Evolutionary conservation across 2,797 vertebrate species (phyloP), one percentile per base, ranked within the genome.

Genomic region (Tapera naevia): DNA sequence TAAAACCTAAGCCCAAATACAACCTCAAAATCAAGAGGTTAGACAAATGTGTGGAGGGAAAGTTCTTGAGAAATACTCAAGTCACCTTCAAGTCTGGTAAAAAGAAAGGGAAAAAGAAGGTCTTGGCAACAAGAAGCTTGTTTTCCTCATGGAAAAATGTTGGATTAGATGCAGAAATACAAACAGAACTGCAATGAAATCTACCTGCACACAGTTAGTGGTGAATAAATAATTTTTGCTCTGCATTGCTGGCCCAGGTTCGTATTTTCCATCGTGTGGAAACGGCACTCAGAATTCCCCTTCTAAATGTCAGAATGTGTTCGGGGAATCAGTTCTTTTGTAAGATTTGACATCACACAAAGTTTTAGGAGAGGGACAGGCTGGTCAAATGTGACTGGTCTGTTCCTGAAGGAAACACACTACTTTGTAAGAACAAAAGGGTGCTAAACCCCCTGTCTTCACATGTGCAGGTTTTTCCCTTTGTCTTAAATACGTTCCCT

Each of bases 181-280:
- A 30, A 78, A 41, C 7, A 76, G 41, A 73, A n/a, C 14, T 33
- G 28, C 61, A 39, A 14, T 14, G 12, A 60, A 67, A 71, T 60
- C 48, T 74, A 5, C 9, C 46, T 58, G 27, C 53, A n/a, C 9
- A 24, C 9, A 23, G 17, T 19, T 48, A 23, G 7, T 7, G 32
- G 35, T 28, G 17, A 67, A 51, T 17, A 57, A 80, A 57, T 10
- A 9, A 16, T 7, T 70, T 83, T 84, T 56, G 11, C 9, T 60
- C 32, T 67, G 12, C 19, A 32, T 24, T 56, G 24, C 11, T 0
- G 0, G 11, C 35, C 7, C 19, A 33, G 22, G 15, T 3, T 35
- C 0, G 0, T 4, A 48, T 78, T 74, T 86, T 74, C 30, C 22
- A 24, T 32, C 3, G 0, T 2, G 1, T 43, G 48, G 18, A 62